Evolutionary conservation across 2,888 invertebrate species (phyloP).

Genomic region (Busseola fusca): DNA sequence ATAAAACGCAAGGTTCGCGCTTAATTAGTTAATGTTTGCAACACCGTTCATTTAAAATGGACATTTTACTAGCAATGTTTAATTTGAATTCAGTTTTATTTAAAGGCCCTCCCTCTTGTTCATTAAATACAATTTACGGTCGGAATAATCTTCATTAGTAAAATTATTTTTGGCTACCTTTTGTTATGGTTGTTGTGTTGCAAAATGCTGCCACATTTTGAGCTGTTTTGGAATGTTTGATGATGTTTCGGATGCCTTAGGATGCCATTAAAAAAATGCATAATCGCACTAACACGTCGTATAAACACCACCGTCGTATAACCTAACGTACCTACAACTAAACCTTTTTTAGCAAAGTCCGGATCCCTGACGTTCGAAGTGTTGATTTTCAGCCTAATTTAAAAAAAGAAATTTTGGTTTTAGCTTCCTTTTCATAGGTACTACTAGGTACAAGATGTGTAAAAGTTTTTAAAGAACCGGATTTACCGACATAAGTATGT

Average conservation of each 20-base stretch:
- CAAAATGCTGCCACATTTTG: no score
- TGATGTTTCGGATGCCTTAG: neutral
- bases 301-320: neutral
- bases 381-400: no score
- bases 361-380: neutral
- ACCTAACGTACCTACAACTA: no score
- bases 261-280: neutral
- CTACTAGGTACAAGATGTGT: neutral
- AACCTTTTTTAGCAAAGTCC: neutral
- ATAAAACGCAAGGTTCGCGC: slow-evolving; percentile 43
- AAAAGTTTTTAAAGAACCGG: neutral
- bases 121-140: slow-evolving; percentile 52
- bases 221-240: neutral
- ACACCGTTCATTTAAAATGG: slow-evolving; percentile 49
- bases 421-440: neutral
- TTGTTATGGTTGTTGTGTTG: slow-evolving; percentile 1
- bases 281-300: neutral
- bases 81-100: slow-evolving; percentile 53
- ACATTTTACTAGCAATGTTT: slow-evolving; percentile 44
- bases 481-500: neutral
- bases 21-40: slow-evolving; percentile 55
- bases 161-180: slow-evolving; percentile 26
- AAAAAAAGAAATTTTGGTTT: no score
- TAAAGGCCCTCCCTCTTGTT: slow-evolving; percentile 33
- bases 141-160: slow-evolving; percentile 32